phyloP scores from a whole-genome alignment of 2,888 invertebrate genomes.

The Panzeria rudis region DNA sequence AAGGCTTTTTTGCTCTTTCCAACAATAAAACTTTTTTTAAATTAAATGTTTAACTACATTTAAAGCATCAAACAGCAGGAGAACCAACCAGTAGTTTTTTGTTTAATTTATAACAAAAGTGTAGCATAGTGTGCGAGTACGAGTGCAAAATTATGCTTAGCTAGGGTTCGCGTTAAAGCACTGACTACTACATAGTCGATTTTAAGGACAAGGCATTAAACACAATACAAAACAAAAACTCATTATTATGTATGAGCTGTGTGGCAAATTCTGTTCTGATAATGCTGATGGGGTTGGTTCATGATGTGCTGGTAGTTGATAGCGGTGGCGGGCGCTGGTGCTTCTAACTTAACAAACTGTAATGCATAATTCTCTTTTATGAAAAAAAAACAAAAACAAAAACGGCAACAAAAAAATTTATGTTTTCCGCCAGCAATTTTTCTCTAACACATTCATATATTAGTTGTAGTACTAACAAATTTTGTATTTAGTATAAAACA shows the following conservation, averaged over 20 bases:
- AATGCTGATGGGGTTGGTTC: constrained; percentile 4
- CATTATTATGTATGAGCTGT: constrained; percentile 49
- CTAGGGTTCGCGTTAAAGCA: neutral
- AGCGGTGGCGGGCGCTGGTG: constrained; percentile 1
- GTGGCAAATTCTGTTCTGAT: constrained; percentile 6
- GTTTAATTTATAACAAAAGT: neutral
- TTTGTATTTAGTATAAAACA: constrained; percentile 7
- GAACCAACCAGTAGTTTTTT: neutral
- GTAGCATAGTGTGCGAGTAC: neutral
- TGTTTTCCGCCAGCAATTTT: constrained; percentile 56
- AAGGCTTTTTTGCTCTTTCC: constrained; percentile 1
- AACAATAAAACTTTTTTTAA: neutral
- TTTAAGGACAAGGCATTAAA: constrained; percentile 12
- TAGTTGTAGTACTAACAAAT: constrained; percentile 16
- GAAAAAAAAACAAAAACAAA: no score
- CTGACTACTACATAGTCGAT: neutral
- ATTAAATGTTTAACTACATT: constrained; percentile 30
- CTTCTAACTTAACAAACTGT: constrained; percentile 34
- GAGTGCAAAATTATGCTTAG: neutral
- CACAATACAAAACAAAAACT: constrained; percentile 5
- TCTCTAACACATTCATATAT: neutral
- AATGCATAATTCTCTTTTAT: constrained; percentile 19
- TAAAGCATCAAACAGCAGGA: constrained; percentile 4
- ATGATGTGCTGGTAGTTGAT: constrained; percentile 7
- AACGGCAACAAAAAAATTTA: constrained; percentile 28